A percentile compares a stretch with the other conserved stretches of the same genome.
Conservation (phyloP, 2,888 invertebrate genomes). For the Hirtodrosophila cameraria region DNA sequence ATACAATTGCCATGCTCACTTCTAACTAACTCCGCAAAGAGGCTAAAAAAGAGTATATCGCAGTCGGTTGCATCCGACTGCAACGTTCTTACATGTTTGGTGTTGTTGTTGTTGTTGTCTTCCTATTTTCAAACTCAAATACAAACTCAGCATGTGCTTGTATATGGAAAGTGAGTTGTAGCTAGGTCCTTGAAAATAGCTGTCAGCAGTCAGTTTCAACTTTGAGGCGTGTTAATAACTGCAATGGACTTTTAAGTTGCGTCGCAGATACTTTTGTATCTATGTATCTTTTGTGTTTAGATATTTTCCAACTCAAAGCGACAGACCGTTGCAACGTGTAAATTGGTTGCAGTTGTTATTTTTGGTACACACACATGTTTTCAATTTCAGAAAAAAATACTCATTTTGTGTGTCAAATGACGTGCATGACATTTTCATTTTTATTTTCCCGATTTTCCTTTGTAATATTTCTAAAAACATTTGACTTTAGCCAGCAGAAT, state of each 20-base stretch:
- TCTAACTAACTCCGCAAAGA: too few relatives aligned
- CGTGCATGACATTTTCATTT: slow-evolving; percentile 32
- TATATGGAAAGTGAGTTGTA: slow-evolving; percentile 29
- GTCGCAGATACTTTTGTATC: slow-evolving; percentile 65
- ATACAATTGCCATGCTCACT: too few relatives aligned
- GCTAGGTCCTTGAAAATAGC: slow-evolving; percentile 64
- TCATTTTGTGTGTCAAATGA: slow-evolving; percentile 58
- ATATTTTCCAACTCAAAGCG: slow-evolving; percentile 3
- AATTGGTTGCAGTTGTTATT: slow-evolving; percentile 51
- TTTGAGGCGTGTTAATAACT: slow-evolving; percentile 65
- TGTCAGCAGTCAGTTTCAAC: slow-evolving; percentile 55
- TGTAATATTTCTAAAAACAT: slow-evolving; percentile 20
- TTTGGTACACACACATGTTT: slow-evolving; percentile 65
- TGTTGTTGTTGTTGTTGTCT: background rate
- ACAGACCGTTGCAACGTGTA: slow-evolving; percentile 32
- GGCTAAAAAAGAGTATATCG: too few relatives aligned
- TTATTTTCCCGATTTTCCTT: slow-evolving; percentile 24
- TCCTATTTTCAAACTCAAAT: slow-evolving; percentile 36
- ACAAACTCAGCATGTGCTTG: slow-evolving; percentile 28
- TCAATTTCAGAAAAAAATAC: slow-evolving; percentile 57
- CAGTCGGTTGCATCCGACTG: too few relatives aligned
- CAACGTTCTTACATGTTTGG: too few relatives aligned
- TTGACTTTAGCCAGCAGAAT: slow-evolving; percentile 1
- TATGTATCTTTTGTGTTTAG: slow-evolving; percentile 50
- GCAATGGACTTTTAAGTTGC: slow-evolving; percentile 56